Evolutionary conservation across 1,140 invertebrate genomes (phyloP).

Genomic region (Melanaphis sacchari): DNA sequence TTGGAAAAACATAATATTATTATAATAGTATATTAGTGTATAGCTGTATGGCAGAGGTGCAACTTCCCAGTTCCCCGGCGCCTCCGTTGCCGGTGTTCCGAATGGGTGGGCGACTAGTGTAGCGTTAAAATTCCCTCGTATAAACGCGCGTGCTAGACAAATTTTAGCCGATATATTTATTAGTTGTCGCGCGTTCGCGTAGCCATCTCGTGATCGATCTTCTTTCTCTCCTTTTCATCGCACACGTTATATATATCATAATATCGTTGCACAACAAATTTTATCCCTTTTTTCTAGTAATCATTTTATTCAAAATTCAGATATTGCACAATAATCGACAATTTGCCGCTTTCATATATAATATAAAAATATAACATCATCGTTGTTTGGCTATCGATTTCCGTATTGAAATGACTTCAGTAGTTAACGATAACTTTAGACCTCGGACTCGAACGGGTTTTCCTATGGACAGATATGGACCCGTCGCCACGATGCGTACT

Average conservation of each 20-base stretch:
- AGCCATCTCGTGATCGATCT: neutral
- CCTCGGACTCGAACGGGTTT: slow-evolving; percentile 42
- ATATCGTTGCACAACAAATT: neutral
- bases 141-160: neutral
- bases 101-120: slow-evolving; percentile 22
- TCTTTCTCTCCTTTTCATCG: neutral
- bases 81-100: neutral
- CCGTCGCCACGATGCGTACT: neutral
- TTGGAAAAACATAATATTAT: neutral
- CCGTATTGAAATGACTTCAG: neutral
- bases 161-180: slow-evolving; percentile 27
- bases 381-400: neutral
- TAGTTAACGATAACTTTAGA: slow-evolving; percentile 8
- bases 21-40: neutral
- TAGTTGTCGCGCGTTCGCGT: neutral
- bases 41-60: neutral
- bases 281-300: neutral
- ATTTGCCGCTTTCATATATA: neutral
- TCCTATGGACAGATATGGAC: slow-evolving; percentile 34
- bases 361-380: neutral
- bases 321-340: neutral
- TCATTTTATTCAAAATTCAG: neutral
- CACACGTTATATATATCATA: neutral
- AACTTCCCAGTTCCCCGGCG: neutral
- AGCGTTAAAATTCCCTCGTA: slow-evolving; percentile 24